Conservation (phyloP, 2,797 vertebrate genomes). For the Momotus momota region DNA sequence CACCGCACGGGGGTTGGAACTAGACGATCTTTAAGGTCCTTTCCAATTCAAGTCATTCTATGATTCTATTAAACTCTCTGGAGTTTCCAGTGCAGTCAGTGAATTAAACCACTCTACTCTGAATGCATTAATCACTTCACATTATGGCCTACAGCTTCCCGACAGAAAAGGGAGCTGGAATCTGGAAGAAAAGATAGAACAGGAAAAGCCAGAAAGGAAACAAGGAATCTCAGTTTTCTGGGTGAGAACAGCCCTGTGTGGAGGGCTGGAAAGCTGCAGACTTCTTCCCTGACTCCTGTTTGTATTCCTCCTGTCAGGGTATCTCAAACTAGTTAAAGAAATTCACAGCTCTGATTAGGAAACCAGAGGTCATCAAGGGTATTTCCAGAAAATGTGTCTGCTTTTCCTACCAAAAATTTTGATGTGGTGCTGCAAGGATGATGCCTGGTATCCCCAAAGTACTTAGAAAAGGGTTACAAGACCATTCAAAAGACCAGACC, state of each 20-base stretch:
- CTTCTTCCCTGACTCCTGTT: background rate
- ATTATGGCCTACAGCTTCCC: background rate
- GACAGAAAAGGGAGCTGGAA: background rate
- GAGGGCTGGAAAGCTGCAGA: background rate
- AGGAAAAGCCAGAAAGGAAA: conserved; percentile 8
- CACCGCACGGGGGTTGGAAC: too few relatives aligned
- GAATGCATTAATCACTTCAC: background rate
- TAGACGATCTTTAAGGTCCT: too few relatives aligned
- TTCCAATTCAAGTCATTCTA: too few relatives aligned
- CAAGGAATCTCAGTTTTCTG: background rate
- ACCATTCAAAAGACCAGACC: background rate
- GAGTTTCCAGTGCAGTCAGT: background rate
- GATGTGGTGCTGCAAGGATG: background rate
- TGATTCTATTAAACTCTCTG: background rate
- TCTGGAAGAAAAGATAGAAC: background rate
- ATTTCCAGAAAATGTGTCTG: background rate
- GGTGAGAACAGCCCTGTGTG: background rate
- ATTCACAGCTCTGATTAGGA: background rate
- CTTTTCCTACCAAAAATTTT: background rate
- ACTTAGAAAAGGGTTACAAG: background rate
- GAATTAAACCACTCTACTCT: background rate
- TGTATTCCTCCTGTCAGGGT: background rate
- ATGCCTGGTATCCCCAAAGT: background rate
- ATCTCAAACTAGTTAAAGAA: background rate
- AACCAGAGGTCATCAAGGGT: fast-evolving